Percentiles rank a stretch among this genome's conserved stretches.
Evolutionary conservation across 2,797 vertebrate species (phyloP).

Genomic region (Poeciliopsis gracilis): DNA sequence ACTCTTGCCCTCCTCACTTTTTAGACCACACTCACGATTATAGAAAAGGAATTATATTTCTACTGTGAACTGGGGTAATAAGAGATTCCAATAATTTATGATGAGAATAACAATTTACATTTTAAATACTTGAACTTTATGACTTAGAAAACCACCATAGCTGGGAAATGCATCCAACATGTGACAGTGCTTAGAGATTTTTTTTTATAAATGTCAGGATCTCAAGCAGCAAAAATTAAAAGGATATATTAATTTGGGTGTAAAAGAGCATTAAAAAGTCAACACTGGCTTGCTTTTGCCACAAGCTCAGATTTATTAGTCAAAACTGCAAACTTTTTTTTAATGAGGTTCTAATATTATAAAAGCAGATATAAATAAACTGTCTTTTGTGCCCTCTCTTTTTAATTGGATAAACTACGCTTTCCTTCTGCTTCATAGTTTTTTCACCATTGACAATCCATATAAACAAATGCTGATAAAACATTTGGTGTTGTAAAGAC

Average conservation of each 20-base stretch:
- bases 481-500: neutral
- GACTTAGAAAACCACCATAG: neutral
- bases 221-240: constrained; percentile 8
- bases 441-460: neutral
- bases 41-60: neutral
- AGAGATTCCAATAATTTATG: neutral
- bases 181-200: neutral
- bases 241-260: neutral
- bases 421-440: neutral
- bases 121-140: neutral
- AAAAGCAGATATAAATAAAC: neutral
- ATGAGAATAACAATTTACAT: neutral
- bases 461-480: neutral
- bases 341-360: neutral
- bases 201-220: neutral
- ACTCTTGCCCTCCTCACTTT: neutral
- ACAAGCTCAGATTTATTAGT: neutral
- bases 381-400: neutral
- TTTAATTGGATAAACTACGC: neutral
- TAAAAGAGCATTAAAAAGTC: constrained; percentile 1
- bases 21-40: neutral
- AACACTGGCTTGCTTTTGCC: neutral
- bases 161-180: neutral
- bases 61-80: neutral
- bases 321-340: neutral